Evolutionary conservation across 2,113 vertebrate species (phyloP).

Genomic region (Hemicordylus capensis): DNA sequence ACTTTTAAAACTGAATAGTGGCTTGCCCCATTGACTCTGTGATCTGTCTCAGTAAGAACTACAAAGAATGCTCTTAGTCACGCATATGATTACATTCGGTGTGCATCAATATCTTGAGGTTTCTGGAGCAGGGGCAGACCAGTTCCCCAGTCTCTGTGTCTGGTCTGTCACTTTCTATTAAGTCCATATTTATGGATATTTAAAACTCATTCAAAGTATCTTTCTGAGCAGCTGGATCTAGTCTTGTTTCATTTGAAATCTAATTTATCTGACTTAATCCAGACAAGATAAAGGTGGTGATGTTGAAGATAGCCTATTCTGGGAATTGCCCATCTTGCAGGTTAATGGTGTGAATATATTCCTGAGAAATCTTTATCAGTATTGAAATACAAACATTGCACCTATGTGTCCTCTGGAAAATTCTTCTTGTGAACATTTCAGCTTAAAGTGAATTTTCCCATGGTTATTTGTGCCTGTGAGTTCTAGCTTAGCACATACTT

Average conservation of each 20-base stretch:
- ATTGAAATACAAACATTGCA: conserved; percentile 10
- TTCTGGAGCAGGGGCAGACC: background rate
- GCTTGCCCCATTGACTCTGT: background rate
- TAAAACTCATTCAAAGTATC: background rate
- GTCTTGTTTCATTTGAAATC: background rate
- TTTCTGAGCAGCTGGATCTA: background rate
- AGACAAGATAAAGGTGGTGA: background rate
- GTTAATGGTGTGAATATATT: conserved; percentile 17
- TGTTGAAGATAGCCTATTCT: background rate
- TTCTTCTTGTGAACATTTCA: conserved; percentile 11
- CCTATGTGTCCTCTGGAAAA: background rate
- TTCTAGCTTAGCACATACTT: background rate
- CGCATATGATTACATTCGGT: background rate
- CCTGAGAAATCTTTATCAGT: background rate
- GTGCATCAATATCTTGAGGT: background rate
- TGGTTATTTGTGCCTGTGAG: background rate
- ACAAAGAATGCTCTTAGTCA: background rate
- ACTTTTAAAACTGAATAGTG: background rate
- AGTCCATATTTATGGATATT: background rate
- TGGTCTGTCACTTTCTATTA: background rate
- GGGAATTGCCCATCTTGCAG: background rate
- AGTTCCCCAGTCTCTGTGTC: background rate
- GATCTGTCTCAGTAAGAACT: background rate
- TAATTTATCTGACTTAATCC: conserved; percentile 1
- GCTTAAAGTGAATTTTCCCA: background rate